Percentiles rank a stretch among this genome's conserved stretches.
phyloP scores from a whole-genome alignment of 2,113 vertebrate species.

The Melanocharis versteri region DNA sequence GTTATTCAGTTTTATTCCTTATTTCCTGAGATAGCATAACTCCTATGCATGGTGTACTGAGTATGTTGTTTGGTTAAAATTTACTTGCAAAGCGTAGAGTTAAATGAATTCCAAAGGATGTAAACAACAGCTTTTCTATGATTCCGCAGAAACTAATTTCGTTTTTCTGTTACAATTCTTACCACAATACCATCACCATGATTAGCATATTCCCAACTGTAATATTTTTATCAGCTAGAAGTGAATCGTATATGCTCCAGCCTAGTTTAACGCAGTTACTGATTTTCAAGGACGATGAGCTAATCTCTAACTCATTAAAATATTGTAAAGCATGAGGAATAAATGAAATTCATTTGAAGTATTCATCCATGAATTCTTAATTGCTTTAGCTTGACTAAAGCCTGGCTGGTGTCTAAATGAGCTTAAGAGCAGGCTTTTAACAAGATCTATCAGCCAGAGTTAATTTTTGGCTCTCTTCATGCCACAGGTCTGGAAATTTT shows the following conservation, averaged over 20 bases:
- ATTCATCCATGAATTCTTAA: conserved; percentile 41
- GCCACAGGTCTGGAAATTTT: neutral
- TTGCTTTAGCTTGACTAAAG: conserved; percentile 15
- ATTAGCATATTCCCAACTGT: neutral
- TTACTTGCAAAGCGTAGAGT: neutral
- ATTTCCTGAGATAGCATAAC: neutral
- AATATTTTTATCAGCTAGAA: neutral
- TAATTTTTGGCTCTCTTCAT: neutral
- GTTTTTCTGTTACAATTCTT: neutral
- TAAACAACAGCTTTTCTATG: neutral
- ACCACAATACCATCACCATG: neutral
- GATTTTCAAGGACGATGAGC: conserved; percentile 13
- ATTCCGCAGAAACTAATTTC: neutral
- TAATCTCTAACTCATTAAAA: conserved; percentile 37
- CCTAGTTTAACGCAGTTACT: neutral
- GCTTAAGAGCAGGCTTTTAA: neutral
- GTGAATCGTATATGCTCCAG: neutral
- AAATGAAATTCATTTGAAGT: conserved; percentile 25
- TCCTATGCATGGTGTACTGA: neutral
- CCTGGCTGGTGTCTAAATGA: neutral
- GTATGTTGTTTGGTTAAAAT: neutral
- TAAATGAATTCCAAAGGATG: neutral
- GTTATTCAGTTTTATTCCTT: neutral
- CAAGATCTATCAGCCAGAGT: neutral
- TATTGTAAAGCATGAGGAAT: conserved; percentile 10